A percentile compares a stretch with the other conserved stretches of the same genome.
Evolutionary conservation across 30 jellyfish, hydroid and myxozoan species (phyloP).

Genomic region (Turritopsis dohrnii): DNA sequence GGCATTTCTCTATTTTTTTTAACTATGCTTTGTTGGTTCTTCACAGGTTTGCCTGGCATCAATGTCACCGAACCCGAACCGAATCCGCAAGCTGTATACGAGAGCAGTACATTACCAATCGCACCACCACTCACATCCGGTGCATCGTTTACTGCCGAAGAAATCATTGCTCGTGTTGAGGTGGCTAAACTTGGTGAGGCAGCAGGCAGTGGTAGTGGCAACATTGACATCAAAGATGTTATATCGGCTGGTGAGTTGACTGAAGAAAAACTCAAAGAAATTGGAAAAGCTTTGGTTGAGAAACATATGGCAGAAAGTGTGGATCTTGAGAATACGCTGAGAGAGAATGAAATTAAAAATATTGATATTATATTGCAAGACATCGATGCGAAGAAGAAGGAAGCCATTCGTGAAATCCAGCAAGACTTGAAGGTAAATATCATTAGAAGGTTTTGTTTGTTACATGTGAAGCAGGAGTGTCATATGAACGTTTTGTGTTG

Average conservation of each 20-base stretch:
- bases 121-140: conserved; percentile 12
- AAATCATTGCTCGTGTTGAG: conserved; percentile 60
- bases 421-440: conserved; percentile 38
- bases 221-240: conserved; percentile 59
- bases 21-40: neutral
- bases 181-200: conserved; percentile 81
- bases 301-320: conserved; percentile 76
- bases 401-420: conserved; percentile 38
- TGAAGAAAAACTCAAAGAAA: conserved; percentile 75
- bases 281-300: conserved; percentile 59
- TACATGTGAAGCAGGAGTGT: too few relatives aligned
- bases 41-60: conserved; percentile 9
- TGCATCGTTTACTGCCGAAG: conserved; percentile 61
- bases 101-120: neutral
- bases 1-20: neutral
- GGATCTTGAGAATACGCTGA: conserved; percentile 57
- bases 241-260: conserved; percentile 78
- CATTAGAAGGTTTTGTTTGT: too few relatives aligned
- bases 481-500: too few relatives aligned
- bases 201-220: conserved; percentile 33
- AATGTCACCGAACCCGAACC: neutral
- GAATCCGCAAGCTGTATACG: neutral
- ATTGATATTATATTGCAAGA: conserved; percentile 59
- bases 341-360: conserved; percentile 61
- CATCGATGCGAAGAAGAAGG: conserved; percentile 49